Base-by-base conservation (phyloP, 2,113 vertebrate genomes). In the Ibidorhyncha struthersii region DNA sequence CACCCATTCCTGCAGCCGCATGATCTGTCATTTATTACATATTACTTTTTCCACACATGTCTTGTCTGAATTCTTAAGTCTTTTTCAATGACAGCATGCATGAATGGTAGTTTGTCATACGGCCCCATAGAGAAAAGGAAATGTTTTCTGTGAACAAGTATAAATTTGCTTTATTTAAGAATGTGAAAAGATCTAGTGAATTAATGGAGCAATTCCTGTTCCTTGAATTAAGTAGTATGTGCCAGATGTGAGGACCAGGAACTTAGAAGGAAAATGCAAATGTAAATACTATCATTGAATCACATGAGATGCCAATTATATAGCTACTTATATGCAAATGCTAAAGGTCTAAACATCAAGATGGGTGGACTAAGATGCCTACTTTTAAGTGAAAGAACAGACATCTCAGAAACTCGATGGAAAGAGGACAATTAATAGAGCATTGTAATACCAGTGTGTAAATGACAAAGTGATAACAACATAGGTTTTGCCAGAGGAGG, bases 1-100 rank as follows among this genome's bases (percentile, higher is more conserved):
- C 88, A 91, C 16, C 63, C 26, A 49, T 62, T 94, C 40, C 59
- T 67, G 56, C 47, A 93, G 55, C 90, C 1, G 0, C 50, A 27
- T 79, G 89, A 94, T 82, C 82, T 81, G 61, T 59, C 86, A 82
- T 72, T 95, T 96, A 85, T 89, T 87, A 47, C 45, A 43, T 86
- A 71, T 71, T 82, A 74, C 34, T 97, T 97, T 97, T 93, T 92
- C 82, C 91, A 96, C 67, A 62, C n/a, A 62, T 87, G 32, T 84
- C 76, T 88, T 82, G 40, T 91, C 65, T 96, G 76, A 82, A 79
- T 86, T 87, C n/a, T 81, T 82, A 63, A 41, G 62, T 53, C 36
- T 70, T 96, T 95, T 83, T 81, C 84, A 79, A 23, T 83, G 78
- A 72, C 56, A 88, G 25, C n/a, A 52, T 63, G 25, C 14, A 62